Base-by-base conservation (phyloP, 2,888 invertebrate genomes). In the Periphyllus acericola region DNA sequence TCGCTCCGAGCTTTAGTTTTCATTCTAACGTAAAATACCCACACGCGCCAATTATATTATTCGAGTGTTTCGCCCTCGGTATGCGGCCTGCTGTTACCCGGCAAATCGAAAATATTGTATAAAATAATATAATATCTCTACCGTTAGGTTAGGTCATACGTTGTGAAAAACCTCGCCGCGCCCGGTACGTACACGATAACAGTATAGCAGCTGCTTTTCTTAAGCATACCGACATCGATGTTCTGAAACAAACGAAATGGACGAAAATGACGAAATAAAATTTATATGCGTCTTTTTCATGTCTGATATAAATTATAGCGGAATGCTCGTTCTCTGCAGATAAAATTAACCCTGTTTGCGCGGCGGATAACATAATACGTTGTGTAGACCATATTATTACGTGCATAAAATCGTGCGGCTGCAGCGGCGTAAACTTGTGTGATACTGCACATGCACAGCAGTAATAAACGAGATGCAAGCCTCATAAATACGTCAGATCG, bases 21-120 rank as follows among this genome's bases (percentile, higher is more conserved):
- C 25, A 60, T 55, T 17, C 52, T 19, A 40, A 36, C 36, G 36
- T 66, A 80, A 80, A 79, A 68, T 68, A 66, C 36, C 36, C n/a
- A 11, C 34, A 36, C 36, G 6, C 66, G 66, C 66, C 80, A 68
- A 80, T 80, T 80, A 66, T 60, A 79, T 80, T 79, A 40, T 66
- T 66, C n/a, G 66, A 66, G 66, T 66, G 66, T 66, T 66, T 80
- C 21, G n/a, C 29, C 68, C 40, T 55, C n/a, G 14, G n/a, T 14
- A 52, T 14, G 46, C 29, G 14, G n/a, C n/a, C n/a, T 14, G 14
- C 8, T 25, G n/a, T 32, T 32, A 36, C 9, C 76, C 76, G 5
- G 14, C 9, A 52, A 76, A 14, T 29, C 29, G 46, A 17, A 46
- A 29, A 74, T n/a, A n/a, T n/a, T n/a, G n/a, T n/a, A n/a, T n/a